These are phyloP conservation scores for Tortricodes alternella DNA, from an alignment of 2,888 invertebrate species.

Conservation along the genomic window DNA sequence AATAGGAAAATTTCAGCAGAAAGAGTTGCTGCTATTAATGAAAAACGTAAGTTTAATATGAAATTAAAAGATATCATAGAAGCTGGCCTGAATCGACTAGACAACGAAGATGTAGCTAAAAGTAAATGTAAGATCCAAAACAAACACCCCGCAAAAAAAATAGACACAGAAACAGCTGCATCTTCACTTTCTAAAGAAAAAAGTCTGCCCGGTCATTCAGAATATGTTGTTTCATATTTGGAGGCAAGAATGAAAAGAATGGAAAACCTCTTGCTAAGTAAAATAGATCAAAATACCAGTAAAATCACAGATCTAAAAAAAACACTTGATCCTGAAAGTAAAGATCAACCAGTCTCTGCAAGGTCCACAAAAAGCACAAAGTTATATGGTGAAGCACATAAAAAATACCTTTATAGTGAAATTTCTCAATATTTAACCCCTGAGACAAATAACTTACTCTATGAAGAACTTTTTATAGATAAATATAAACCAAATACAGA, in stretches of 20 bases:
- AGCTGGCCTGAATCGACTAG: slow-evolving; percentile 58
- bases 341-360: slow-evolving; percentile 43
- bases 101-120: slow-evolving; percentile 36
- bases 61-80: slow-evolving; percentile 66
- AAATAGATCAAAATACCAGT: slow-evolving; percentile 67
- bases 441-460: slow-evolving; percentile 58
- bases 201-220: slow-evolving; percentile 41
- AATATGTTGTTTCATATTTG: slow-evolving; percentile 55
- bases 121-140: slow-evolving; percentile 32
- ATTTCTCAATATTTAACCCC: slow-evolving; percentile 67
- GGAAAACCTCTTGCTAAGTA: slow-evolving; percentile 60
- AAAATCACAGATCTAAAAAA: slow-evolving; percentile 59
- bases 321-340: slow-evolving; percentile 35
- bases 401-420: slow-evolving; percentile 63
- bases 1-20: slow-evolving; percentile 58
- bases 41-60: slow-evolving; percentile 73
- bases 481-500: slow-evolving; percentile 42
- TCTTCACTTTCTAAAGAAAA: slow-evolving; percentile 38
- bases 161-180: slow-evolving; percentile 26
- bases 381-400: slow-evolving; percentile 48
- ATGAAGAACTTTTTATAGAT: slow-evolving; percentile 72
- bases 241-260: slow-evolving; percentile 64
- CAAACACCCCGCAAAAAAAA: slow-evolving; percentile 23
- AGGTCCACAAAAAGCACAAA: slow-evolving; percentile 44
- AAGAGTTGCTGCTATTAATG: slow-evolving; percentile 62